Evolutionary conservation across 2,113 vertebrate species (phyloP), one percentile per base, ranked within the genome.

Genomic region (Cynocephalus volans): DNA sequence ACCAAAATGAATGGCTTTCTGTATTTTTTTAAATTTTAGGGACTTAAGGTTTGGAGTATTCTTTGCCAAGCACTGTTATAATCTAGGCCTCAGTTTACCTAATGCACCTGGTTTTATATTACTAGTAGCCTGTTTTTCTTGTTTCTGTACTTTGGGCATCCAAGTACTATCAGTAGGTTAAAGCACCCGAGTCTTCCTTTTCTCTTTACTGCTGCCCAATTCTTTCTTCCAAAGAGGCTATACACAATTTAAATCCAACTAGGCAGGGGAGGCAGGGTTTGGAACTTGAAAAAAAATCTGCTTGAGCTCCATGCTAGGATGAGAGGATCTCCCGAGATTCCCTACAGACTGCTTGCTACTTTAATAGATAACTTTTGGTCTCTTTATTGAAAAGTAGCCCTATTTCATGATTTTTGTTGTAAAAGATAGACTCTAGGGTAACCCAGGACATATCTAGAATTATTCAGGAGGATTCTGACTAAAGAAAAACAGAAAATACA

Each of bases 401-500:
- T 50, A 67, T 58, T 75, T 80, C 41, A 26, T 21, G 48, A 87
- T 90, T 91, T 60, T 83, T 89, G 11, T 56, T 45, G 6, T 92
- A 26, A 97, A 91, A 64, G 28, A 77, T 52, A 70, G 24, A 56
- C 4, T 14, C 5, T 17, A 86, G 10, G 13, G 24, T 75, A 81
- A 95, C 2, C 41, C 79, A 95, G 48, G 84, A 54, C 18, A 89
- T 92, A 70, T 56, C 31, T 88, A 92, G 18, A 93, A 69, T 87
- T 93, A 82, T 62, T 92, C 79, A 73, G 28, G n/a, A 96, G 13
- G 58, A 87, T 94, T 88, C 33, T 97, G n/a, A 72, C 10, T 3
- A 58, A 28, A 52, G 18, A 48, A 93, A 93, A 88, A 76, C 12
- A 92, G 52, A 92, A 72, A 92, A 90, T 65, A 24, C 26, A 73